Evolutionary conservation across 2,888 invertebrate species (phyloP), one percentile per base, ranked within the genome.

Genomic region (Sarcophaga caerulescens): DNA sequence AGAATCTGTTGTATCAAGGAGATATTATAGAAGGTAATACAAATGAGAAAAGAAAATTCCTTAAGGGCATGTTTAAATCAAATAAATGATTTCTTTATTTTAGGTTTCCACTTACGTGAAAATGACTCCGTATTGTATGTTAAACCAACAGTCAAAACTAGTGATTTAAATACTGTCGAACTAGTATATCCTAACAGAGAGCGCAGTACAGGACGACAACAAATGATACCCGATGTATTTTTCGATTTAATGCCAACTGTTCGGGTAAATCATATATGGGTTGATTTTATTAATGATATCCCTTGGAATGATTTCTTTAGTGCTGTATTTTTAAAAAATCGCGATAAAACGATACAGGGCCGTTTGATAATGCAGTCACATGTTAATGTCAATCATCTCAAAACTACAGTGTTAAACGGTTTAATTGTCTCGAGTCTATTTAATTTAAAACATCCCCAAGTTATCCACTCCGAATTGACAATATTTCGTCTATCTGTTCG

Each of bases 291-390:
- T 35, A 92, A 92, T 75, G 90, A 89, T 4, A 62, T 90, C 0
- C 47, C 89, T 0, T 92, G 93, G 92, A 76, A 85, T 0, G 89
- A 89, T 0, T 90, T 92, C n/a, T 89, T 90, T 66, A 89, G 91
- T 47, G 88, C 88, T 1, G 70, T 92, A 0, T 92, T 91, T 57
- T 82, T 93, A 17, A 89, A 84, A 19, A 89, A 89, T 23, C 92
- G 92, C 1, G 92, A 93, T 88, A 85, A 81, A 5, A 73, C 68
- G 1, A 65, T 92, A 12, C 82, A 88, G 17, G 92, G 93, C 4
- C 89, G 90, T 4, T 85, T 92, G 4, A 89, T 91, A 14, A 23
- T 92, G 17, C 91, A 92, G 75, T 87, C 90, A 0, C 80, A 85
- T 5, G 82, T 89, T 0, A 81, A 87, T 3, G 88, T 93, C 6